These are phyloP conservation scores for Chloropsis hardwickii DNA, from an alignment of 2,113 vertebrate species.

Conservation along the genomic window DNA sequence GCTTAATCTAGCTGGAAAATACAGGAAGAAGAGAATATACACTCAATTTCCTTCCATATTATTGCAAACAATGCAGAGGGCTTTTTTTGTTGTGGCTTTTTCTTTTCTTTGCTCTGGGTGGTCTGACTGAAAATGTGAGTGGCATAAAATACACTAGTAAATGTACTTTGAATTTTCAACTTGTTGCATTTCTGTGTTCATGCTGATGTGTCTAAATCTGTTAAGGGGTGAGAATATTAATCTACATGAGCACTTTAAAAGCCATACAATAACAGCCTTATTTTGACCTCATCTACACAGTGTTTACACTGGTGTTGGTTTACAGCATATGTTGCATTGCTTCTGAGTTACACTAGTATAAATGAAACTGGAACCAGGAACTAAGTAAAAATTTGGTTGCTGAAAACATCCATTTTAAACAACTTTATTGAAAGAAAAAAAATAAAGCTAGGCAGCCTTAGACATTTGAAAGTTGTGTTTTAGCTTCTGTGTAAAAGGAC, in stretches of 20 bases:
- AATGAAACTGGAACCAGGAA: conserved; percentile 16
- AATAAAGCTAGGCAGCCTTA: conserved; percentile 1
- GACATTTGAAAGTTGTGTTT: conserved; percentile 42
- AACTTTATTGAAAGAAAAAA: conserved; percentile 6
- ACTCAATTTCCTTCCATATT: conserved; percentile 76
- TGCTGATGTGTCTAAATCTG: conserved; percentile 41
- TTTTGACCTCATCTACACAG: conserved; percentile 11
- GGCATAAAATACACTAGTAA: conserved; percentile 61
- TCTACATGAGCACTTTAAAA: conserved; percentile 11
- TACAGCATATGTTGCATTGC: conserved; percentile 34
- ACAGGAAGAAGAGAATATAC: conserved; percentile 82
- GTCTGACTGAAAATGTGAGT: conserved; percentile 73
- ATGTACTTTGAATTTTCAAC: conserved; percentile 64
- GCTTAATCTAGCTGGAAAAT: conserved; percentile 83
- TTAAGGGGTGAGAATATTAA: conserved; percentile 31
- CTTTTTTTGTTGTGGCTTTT: conserved; percentile 62
- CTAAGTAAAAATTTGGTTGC: conserved; percentile 15
- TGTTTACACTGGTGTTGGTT: conserved; percentile 27
- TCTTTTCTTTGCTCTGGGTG: conserved; percentile 71
- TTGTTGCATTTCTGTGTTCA: conserved; percentile 53
- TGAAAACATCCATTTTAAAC: conserved; percentile 27
- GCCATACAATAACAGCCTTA: conserved; percentile 17
- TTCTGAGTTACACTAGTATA: conserved; percentile 12
- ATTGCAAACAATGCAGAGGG: conserved; percentile 78
- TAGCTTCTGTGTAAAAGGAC: conserved; percentile 27